Evolutionary conservation across 1,140 invertebrate genomes (phyloP).

Genomic region (Zophobas morio): DNA sequence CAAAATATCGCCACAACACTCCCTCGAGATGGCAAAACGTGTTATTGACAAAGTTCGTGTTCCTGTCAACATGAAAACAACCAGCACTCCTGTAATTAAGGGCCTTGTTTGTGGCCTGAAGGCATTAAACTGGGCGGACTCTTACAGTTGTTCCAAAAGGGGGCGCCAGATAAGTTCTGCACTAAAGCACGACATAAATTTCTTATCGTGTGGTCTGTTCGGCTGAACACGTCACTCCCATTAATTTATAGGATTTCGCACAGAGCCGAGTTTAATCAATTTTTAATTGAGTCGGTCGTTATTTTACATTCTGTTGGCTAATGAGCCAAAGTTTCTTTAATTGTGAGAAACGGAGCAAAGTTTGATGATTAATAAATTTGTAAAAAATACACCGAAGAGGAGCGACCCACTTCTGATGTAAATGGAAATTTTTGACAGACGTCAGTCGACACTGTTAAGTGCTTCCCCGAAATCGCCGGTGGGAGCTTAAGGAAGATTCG

Average conservation of each 20-base stretch:
- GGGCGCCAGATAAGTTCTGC: conserved; percentile 30
- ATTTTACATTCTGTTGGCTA: neutral
- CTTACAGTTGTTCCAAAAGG: conserved; percentile 17
- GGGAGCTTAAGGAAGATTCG: no score
- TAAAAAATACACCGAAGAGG: no score
- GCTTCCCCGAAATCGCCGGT: neutral
- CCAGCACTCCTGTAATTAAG: conserved; percentile 9
- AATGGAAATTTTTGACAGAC: no score
- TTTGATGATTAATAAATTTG: no score
- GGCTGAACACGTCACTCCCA: neutral
- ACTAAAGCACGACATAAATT: conserved; percentile 33
- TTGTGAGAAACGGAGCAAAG: no score
- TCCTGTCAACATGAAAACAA: neutral
- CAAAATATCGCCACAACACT: no score
- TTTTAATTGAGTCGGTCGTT: neutral
- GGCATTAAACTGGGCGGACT: neutral
- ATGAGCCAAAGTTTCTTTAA: no score
- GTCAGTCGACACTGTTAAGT: no score
- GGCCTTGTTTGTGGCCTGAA: neutral
- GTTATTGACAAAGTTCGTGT: neutral
- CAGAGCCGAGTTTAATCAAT: conserved; percentile 1
- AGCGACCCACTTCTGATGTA: no score
- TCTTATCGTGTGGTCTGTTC: conserved; percentile 6
- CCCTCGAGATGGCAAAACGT: no score
- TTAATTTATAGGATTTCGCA: conserved; percentile 25